phyloP scores from a whole-genome alignment of 2,113 vertebrate species.

The Pongo abelii region DNA sequence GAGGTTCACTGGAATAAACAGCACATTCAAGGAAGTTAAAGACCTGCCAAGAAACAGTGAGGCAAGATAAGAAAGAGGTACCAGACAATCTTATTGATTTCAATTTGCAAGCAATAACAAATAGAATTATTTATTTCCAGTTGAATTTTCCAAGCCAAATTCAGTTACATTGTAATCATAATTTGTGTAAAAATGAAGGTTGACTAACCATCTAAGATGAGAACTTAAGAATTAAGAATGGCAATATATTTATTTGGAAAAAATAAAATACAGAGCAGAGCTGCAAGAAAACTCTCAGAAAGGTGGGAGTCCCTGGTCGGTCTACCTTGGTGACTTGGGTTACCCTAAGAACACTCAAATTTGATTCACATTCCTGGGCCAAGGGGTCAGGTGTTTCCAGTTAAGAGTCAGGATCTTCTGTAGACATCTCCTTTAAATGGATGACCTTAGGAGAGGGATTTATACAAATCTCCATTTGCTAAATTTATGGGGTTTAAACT shows the following conservation, averaged over 20 bases:
- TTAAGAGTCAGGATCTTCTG: not conserved
- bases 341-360: not conserved
- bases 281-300: not conserved
- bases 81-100: not conserved
- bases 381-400: not conserved
- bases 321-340: not conserved
- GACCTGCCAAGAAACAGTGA: not conserved
- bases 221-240: not conserved
- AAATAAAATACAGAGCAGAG: not conserved
- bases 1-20: not conserved
- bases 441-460: not conserved
- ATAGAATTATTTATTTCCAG: constrained; percentile 1
- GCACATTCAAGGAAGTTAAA: constrained; percentile 1
- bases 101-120: not conserved
- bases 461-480: not conserved
- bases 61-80: not conserved
- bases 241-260: not conserved
- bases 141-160: constrained; percentile 26
- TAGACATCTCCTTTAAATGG: not conserved
- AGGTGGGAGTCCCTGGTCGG: not conserved
- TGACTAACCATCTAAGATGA: not conserved
- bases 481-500: not conserved
- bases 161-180: not conserved
- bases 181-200: not conserved
- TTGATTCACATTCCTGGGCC: not conserved